phyloP scores from a whole-genome alignment of 2,888 invertebrate genomes.

The Cylloceria caligata region DNA sequence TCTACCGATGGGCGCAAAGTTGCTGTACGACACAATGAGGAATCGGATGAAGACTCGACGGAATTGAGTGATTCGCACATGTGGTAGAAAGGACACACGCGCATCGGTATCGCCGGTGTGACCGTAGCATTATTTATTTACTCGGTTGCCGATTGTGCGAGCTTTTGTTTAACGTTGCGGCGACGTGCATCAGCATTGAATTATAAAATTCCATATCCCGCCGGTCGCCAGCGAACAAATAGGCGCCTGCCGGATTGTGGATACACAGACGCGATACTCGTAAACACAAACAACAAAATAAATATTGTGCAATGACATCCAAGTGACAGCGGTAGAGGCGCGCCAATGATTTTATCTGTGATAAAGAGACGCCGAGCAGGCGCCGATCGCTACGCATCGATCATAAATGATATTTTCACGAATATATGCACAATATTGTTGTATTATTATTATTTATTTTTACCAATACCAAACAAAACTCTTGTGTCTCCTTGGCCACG shows the following conservation, averaged over 20 bases:
- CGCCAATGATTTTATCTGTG: slow-evolving; percentile 65
- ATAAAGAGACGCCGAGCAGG: slow-evolving; percentile 59
- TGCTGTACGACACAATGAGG: too few relatives aligned
- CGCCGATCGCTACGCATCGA: slow-evolving; percentile 61
- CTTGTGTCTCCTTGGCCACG: background rate
- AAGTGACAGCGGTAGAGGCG: slow-evolving; percentile 16
- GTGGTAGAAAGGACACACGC: background rate
- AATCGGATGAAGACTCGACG: too few relatives aligned
- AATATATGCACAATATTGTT: slow-evolving; percentile 25
- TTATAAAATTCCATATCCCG: slow-evolving; percentile 55
- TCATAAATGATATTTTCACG: slow-evolving; percentile 47
- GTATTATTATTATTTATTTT: slow-evolving; percentile 28
- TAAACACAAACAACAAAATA: slow-evolving; percentile 78
- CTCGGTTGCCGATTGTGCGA: slow-evolving; percentile 10
- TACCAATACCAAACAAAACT: background rate
- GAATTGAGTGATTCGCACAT: background rate
- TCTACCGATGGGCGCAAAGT: too few relatives aligned
- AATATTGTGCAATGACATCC: slow-evolving; percentile 71
- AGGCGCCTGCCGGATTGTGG: slow-evolving; percentile 67
- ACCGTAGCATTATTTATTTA: slow-evolving; percentile 53
- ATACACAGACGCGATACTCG: slow-evolving; percentile 65
- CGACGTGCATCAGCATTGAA: slow-evolving; percentile 11
- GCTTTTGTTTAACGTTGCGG: slow-evolving; percentile 55
- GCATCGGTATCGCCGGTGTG: slow-evolving; percentile 29
- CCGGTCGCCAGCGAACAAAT: slow-evolving; percentile 57